Conservation (phyloP, 2,113 vertebrate species). For the Cyanoramphus novaezelandiae region DNA sequence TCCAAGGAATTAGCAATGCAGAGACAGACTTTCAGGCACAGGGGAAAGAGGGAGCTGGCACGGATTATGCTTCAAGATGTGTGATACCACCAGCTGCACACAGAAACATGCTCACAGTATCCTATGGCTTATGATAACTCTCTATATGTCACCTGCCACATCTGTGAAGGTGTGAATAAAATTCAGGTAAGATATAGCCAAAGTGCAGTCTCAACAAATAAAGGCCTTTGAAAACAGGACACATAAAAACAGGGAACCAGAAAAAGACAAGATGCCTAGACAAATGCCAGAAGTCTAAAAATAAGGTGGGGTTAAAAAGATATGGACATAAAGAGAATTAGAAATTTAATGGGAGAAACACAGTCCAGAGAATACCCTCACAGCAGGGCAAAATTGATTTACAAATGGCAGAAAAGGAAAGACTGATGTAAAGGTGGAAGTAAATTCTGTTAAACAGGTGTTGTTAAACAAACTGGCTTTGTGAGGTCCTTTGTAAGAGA, state of each 20-base stretch:
- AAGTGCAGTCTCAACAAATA: background rate
- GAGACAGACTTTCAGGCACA: background rate
- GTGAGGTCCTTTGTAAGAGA: background rate
- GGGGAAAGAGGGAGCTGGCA: background rate
- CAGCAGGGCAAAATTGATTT: background rate
- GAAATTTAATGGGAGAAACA: background rate
- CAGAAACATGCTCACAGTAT: background rate
- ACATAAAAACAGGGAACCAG: background rate
- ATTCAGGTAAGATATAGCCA: background rate
- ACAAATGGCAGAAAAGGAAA: background rate
- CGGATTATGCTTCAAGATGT: background rate
- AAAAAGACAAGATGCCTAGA: background rate
- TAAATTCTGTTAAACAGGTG: background rate
- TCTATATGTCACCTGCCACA: background rate
- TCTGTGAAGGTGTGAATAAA: background rate
- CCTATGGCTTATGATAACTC: background rate
- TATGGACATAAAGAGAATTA: background rate
- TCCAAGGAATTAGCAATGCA: background rate
- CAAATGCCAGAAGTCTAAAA: background rate
- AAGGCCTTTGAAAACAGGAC: background rate
- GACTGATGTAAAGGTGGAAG: background rate
- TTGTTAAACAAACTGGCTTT: background rate
- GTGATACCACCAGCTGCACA: background rate
- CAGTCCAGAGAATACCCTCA: background rate
- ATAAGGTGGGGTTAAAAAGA: background rate